Conservation (phyloP, 2,113 vertebrate species). For the Corvus moneduloides region DNA sequence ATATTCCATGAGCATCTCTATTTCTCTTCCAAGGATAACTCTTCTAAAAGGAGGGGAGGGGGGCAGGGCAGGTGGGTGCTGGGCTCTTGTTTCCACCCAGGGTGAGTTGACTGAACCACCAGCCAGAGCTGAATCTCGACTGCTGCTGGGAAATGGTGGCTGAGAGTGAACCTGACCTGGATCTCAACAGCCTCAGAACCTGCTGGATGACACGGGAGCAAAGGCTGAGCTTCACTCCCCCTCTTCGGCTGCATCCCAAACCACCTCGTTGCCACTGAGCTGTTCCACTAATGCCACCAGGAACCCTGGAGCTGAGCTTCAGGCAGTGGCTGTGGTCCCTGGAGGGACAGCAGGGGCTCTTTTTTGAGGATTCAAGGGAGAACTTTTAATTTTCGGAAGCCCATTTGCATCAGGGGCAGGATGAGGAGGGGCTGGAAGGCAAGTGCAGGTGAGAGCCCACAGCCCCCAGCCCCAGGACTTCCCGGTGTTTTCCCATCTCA, state of each 20-base stretch:
- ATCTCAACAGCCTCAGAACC: not conserved
- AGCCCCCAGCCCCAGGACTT: fast-evolving
- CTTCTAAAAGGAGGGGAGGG: not conserved
- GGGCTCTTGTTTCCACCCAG: not conserved
- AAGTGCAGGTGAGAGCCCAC: not conserved
- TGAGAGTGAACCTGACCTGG: not conserved
- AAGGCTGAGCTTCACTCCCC: not conserved
- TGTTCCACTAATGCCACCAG: fast-evolving
- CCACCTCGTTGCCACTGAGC: fast-evolving
- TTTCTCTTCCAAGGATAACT: not conserved
- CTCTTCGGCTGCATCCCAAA: not conserved
- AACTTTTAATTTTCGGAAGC: not conserved
- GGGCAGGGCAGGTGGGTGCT: not conserved
- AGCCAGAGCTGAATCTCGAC: not conserved
- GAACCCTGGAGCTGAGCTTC: not conserved
- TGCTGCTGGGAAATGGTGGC: not conserved
- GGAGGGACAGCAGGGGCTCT: fast-evolving
- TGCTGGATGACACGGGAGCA: fast-evolving
- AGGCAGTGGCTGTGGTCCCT: not conserved
- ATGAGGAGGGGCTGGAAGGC: not conserved
- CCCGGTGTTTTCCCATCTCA: not conserved
- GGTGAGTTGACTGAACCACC: not conserved
- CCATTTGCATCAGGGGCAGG: fast-evolving
- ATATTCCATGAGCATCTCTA: constrained; percentile 20
- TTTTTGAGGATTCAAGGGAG: not conserved